Conservation (phyloP, 2,888 invertebrate genomes). For the Morinoia aosen region DNA sequence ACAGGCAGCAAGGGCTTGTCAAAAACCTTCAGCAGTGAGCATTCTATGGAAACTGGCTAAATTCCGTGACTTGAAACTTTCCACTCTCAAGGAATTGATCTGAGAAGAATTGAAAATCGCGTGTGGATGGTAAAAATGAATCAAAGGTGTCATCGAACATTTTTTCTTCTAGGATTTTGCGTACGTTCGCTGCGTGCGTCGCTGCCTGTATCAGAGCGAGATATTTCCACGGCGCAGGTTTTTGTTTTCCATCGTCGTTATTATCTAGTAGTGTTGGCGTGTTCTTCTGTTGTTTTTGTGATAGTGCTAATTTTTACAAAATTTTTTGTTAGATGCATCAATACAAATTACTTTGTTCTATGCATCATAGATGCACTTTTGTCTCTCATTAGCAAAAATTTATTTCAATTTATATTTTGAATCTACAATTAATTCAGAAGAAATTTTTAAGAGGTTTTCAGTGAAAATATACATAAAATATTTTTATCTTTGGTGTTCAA, state of each 20-base stretch:
- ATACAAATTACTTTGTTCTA: too few species aligned
- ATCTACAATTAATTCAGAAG: too few species aligned
- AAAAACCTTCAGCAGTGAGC: neutral
- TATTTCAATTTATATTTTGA: too few species aligned
- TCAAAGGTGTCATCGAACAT: neutral
- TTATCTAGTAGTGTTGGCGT: too few species aligned
- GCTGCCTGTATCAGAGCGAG: neutral
- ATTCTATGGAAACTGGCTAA: neutral
- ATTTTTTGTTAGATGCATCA: too few species aligned
- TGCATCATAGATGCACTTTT: too few species aligned
- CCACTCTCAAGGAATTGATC: neutral
- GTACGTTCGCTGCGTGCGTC: neutral
- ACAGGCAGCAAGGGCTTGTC: neutral
- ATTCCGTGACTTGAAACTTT: neutral
- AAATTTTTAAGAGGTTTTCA: too few species aligned
- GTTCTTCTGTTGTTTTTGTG: too few species aligned
- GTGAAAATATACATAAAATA: too few species aligned
- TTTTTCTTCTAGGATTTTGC: neutral
- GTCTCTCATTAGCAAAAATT: too few species aligned
- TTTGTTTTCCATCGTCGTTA: neutral
- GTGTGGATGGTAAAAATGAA: neutral
- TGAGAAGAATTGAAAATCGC: neutral
- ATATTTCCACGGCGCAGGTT: neutral
- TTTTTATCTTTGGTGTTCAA: too few species aligned
- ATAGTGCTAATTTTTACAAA: too few species aligned